A percentile compares a stretch with the other conserved stretches of the same genome.
Conservation (phyloP, 2,888 invertebrate genomes). For the Dynastes tityus region DNA sequence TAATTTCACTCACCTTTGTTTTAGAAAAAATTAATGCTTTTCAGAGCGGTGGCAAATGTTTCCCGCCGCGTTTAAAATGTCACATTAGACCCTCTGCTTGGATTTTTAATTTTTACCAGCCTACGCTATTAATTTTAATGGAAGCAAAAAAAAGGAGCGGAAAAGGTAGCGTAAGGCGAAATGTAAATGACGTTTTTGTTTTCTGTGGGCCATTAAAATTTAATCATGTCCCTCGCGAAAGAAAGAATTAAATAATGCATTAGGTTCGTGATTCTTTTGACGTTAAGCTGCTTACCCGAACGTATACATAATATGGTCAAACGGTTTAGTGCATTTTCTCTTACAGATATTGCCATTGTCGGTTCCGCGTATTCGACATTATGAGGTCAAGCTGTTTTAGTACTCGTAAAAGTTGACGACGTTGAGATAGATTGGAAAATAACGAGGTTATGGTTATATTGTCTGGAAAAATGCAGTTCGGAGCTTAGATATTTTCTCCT, state of each 20-base stretch:
- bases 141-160: neutral
- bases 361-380: constrained; percentile 2
- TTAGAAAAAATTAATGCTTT: neutral
- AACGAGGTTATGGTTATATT: constrained; percentile 11
- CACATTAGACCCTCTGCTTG: constrained; percentile 11
- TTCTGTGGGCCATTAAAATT: constrained; percentile 9
- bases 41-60: neutral
- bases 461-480: neutral
- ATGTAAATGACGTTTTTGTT: constrained; percentile 31
- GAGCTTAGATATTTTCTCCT: too few species aligned
- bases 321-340: neutral
- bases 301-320: too few species aligned
- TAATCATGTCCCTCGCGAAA: constrained; percentile 12
- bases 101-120: constrained; percentile 31
- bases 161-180: constrained; percentile 11
- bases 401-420: constrained; percentile 6
- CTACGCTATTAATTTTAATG: constrained; percentile 33
- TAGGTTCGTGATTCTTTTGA: neutral
- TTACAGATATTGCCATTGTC: neutral
- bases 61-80: constrained; percentile 19
- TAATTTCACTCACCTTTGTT: neutral
- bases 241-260: neutral
- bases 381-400: constrained; percentile 16
- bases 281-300: neutral
- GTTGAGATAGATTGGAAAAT: constrained; percentile 13